Evolutionary conservation across 2,113 vertebrate species (phyloP).

Genomic region (Semnopithecus entellus): DNA sequence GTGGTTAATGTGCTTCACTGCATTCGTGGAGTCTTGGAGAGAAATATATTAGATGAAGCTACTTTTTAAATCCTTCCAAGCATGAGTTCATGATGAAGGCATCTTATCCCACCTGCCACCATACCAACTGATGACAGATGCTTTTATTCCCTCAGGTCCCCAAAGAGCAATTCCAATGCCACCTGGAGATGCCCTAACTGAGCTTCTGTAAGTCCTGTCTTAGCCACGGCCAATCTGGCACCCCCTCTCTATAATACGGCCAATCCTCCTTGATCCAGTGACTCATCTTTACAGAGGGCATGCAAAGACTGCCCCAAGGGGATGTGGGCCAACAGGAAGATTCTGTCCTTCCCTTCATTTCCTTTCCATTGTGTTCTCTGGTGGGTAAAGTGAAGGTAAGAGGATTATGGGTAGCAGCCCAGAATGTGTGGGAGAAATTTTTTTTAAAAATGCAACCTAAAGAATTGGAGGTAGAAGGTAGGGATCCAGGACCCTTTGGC

Average conservation of each 20-base stretch:
- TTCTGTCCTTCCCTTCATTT: not conserved
- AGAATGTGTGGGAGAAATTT: not conserved
- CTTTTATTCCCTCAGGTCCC: not conserved
- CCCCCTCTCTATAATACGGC: not conserved
- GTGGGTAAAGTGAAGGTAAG: not conserved
- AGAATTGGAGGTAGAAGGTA: not conserved
- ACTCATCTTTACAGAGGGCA: not conserved
- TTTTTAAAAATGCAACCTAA: not conserved
- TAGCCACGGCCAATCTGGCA: not conserved
- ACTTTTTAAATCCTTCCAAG: constrained; percentile 29
- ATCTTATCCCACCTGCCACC: not conserved
- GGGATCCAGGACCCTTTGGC: not conserved
- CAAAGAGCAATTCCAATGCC: not conserved
- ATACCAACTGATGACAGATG: not conserved
- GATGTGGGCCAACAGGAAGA: not conserved
- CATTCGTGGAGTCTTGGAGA: not conserved
- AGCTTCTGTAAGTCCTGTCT: not conserved
- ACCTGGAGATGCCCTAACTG: not conserved
- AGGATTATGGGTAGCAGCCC: not conserved
- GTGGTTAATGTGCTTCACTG: not conserved
- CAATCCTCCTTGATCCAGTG: not conserved
- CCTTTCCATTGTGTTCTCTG: not conserved
- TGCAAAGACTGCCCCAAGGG: not conserved
- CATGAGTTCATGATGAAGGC: not conserved
- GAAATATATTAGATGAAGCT: not conserved